Conservation (phyloP, 2,888 invertebrate species). For the Torymus tubicola region DNA sequence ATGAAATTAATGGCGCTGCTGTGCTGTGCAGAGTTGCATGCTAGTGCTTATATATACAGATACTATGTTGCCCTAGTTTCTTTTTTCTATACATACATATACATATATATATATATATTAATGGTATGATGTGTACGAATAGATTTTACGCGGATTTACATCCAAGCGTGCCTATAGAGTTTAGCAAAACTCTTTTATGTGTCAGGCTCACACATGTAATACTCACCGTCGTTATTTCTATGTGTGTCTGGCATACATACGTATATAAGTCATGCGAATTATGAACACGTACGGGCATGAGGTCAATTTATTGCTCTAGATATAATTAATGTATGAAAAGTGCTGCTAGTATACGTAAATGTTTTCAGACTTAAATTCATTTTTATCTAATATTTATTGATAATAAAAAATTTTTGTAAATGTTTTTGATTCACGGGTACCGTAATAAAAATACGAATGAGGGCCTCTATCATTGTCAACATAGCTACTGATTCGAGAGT, state of each 20-base stretch:
- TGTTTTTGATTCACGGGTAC: no score
- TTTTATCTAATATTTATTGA: no score
- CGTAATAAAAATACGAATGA: no score
- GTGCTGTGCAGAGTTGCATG: constrained; percentile 71
- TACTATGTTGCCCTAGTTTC: constrained; percentile 43
- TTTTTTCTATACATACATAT: background rate
- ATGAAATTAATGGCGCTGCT: constrained; percentile 62
- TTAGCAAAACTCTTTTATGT: background rate
- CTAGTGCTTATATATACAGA: constrained; percentile 66
- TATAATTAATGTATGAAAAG: constrained; percentile 20
- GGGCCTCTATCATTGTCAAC: no score
- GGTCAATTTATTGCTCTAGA: constrained; percentile 34
- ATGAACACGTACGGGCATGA: constrained; percentile 32
- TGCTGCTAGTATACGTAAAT: constrained; percentile 8
- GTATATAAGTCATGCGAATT: constrained; percentile 20
- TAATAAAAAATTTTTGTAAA: no score
- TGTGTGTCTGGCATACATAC: background rate
- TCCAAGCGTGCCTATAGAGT: background rate
- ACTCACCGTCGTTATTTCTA: no score
- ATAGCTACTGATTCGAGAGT: no score
- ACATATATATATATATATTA: constrained; percentile 5
- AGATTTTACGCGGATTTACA: constrained; percentile 19
- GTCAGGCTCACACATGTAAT: constrained; percentile 3
- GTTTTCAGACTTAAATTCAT: background rate
- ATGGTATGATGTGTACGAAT: constrained; percentile 6